A percentile compares a stretch with the other conserved stretches of the same genome.
Conservation (phyloP, 2,888 invertebrate species). For the Bugulina stolonifera region DNA sequence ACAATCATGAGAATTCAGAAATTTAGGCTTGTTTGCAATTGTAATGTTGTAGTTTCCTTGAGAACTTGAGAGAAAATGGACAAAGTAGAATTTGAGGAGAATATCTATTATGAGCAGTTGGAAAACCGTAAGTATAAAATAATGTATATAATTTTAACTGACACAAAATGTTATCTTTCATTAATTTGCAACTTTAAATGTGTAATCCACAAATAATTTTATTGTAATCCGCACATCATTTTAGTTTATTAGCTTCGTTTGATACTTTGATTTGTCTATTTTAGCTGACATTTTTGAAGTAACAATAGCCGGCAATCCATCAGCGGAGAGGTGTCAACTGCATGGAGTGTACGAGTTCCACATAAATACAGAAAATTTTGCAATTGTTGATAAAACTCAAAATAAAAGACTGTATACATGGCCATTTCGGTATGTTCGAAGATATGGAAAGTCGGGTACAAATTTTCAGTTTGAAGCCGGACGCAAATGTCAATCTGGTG, state of each 20-base stretch:
- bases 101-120: constrained; percentile 30
- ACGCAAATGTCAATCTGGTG: constrained; percentile 43
- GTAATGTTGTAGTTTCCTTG: too few relatives aligned
- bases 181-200: too few relatives aligned
- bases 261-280: constrained; percentile 21
- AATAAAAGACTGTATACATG: constrained; percentile 36
- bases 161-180: too few relatives aligned
- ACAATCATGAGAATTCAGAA: too few relatives aligned
- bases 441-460: constrained; percentile 39
- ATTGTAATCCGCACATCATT: too few relatives aligned
- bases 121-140: constrained; percentile 30
- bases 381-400: constrained; percentile 28
- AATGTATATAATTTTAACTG: too few relatives aligned
- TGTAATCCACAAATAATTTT: too few relatives aligned
- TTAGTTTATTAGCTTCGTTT: too few relatives aligned
- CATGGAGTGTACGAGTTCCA: constrained; percentile 28
- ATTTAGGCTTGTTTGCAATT: too few relatives aligned
- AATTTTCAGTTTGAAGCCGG: constrained; percentile 45
- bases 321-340: constrained; percentile 28
- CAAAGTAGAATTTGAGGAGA: constrained; percentile 29
- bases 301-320: constrained; percentile 28
- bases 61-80: too few relatives aligned
- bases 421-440: constrained; percentile 40
- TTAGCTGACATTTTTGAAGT: constrained; percentile 30
- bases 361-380: constrained; percentile 27